These are phyloP conservation scores for Scartelaos histophorus DNA, from an alignment of 2,113 vertebrate genomes.

Conservation along the genomic window DNA sequence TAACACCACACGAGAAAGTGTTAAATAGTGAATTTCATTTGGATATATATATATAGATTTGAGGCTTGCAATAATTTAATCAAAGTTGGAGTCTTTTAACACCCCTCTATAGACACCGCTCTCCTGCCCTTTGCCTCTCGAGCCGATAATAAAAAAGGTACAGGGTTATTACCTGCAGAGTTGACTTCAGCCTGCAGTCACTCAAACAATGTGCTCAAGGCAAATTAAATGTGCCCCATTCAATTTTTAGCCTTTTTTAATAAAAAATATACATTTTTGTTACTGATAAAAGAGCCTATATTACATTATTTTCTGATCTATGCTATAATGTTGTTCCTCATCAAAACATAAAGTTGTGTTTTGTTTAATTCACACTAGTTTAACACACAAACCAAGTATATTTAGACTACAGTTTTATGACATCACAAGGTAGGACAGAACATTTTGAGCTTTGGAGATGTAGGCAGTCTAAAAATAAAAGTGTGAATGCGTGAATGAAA, in stretches of 20 bases:
- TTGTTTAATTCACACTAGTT: too few species aligned
- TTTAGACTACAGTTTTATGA: too few species aligned
- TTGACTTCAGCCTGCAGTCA: slow-evolving; percentile 37
- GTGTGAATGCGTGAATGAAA: too few species aligned
- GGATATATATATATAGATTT: not conserved
- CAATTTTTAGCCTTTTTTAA: too few species aligned
- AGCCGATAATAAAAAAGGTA: slow-evolving; percentile 56
- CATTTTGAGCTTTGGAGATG: too few species aligned
- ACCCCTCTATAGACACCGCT: slow-evolving; percentile 12
- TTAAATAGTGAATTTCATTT: not conserved
- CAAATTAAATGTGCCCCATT: slow-evolving; percentile 55
- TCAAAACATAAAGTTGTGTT: too few species aligned
- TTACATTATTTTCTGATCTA: too few species aligned
- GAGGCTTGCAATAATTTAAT: slow-evolving; percentile 13
- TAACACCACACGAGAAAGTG: not conserved
- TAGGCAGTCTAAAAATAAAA: too few species aligned
- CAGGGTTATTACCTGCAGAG: slow-evolving; percentile 52
- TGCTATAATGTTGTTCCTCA: too few species aligned
- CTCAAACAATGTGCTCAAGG: slow-evolving; percentile 41
- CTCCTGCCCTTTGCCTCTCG: slow-evolving; percentile 25
- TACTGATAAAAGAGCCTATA: not conserved
- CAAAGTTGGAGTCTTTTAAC: slow-evolving; percentile 11
- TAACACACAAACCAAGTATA: too few species aligned
- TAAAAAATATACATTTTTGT: not conserved
- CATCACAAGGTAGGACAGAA: too few species aligned